A percentile compares a stretch with the other conserved stretches of the same genome.
Conservation (phyloP, 2,797 vertebrate species). For the Todus mexicanus region DNA sequence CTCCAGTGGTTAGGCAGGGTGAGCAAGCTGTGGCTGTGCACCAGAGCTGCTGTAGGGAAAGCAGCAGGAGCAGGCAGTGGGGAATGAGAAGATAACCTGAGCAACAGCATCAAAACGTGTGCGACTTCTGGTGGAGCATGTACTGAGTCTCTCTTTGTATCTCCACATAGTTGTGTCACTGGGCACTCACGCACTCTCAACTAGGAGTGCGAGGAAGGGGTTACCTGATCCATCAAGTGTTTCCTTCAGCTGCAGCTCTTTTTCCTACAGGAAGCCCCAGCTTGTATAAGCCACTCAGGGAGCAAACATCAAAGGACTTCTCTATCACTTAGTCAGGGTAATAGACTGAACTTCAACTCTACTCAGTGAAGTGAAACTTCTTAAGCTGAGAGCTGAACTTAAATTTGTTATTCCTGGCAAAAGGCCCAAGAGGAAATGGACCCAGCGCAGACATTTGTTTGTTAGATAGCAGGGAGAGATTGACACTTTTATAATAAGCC, state of each 20-base stretch:
- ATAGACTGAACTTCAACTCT: constrained; percentile 70
- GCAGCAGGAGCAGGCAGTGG: not conserved
- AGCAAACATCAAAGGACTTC: constrained; percentile 72
- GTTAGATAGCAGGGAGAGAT: constrained; percentile 61
- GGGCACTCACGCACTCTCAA: constrained; percentile 47
- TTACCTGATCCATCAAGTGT: constrained; percentile 54
- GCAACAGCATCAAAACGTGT: not conserved
- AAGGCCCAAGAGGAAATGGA: constrained; percentile 69
- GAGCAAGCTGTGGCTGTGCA: not conserved
- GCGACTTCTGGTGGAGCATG: not conserved
- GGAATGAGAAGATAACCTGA: no score
- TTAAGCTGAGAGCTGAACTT: constrained; percentile 70
- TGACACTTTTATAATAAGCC: constrained; percentile 58
- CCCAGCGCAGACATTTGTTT: constrained; percentile 63
- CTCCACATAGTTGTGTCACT: not conserved
- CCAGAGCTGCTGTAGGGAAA: not conserved
- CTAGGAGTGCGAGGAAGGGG: constrained; percentile 30
- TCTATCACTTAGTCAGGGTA: constrained; percentile 74
- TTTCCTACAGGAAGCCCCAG: constrained; percentile 46
- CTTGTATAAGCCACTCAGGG: constrained; percentile 67
- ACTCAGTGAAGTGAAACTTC: constrained; percentile 72
- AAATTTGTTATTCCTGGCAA: constrained; percentile 77
- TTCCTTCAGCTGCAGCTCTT: constrained; percentile 51
- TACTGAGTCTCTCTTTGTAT: not conserved
- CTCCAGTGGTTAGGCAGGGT: not conserved